These are phyloP conservation scores for Polymixis flavicincta DNA, from an alignment of 2,888 invertebrate genomes.

Conservation along the genomic window DNA sequence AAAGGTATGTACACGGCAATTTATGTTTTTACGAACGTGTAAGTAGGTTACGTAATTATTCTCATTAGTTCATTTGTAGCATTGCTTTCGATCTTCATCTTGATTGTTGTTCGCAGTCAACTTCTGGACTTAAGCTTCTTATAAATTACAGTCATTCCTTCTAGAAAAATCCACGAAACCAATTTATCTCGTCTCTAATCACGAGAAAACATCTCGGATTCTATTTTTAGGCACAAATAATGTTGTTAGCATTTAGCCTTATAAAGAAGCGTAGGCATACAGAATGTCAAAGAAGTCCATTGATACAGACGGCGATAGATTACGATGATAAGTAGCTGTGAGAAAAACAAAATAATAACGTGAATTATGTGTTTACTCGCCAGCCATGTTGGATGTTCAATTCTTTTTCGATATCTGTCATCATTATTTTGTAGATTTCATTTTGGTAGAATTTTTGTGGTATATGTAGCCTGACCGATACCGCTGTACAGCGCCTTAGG, in stretches of 20 bases:
- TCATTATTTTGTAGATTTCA: slow-evolving; percentile 51
- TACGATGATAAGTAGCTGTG: slow-evolving; percentile 22
- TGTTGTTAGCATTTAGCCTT: slow-evolving; percentile 4
- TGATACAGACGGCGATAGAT: slow-evolving; percentile 37
- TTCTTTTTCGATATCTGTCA: slow-evolving; percentile 41
- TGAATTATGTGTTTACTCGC: slow-evolving; percentile 61
- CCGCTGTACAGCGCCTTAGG: too few relatives aligned
- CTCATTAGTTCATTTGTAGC: neutral
- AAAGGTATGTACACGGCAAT: too few relatives aligned
- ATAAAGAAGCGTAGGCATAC: slow-evolving; percentile 25
- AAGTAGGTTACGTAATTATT: neutral
- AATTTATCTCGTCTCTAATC: neutral
- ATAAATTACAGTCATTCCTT: neutral
- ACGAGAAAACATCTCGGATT: neutral
- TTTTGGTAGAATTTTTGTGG: slow-evolving; percentile 29
- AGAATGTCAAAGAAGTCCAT: slow-evolving; percentile 30
- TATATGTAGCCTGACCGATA: too few relatives aligned
- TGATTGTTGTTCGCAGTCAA: neutral
- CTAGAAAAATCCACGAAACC: neutral
- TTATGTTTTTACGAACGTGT: too few relatives aligned
- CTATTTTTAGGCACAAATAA: slow-evolving; percentile 21
- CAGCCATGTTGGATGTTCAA: slow-evolving; percentile 27
- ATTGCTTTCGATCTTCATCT: neutral
- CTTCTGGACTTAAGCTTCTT: slow-evolving; percentile 2
- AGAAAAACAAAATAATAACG: slow-evolving; percentile 58